phyloP scores from a whole-genome alignment of 2,797 vertebrate genomes.

The Xerus rutilus region DNA sequence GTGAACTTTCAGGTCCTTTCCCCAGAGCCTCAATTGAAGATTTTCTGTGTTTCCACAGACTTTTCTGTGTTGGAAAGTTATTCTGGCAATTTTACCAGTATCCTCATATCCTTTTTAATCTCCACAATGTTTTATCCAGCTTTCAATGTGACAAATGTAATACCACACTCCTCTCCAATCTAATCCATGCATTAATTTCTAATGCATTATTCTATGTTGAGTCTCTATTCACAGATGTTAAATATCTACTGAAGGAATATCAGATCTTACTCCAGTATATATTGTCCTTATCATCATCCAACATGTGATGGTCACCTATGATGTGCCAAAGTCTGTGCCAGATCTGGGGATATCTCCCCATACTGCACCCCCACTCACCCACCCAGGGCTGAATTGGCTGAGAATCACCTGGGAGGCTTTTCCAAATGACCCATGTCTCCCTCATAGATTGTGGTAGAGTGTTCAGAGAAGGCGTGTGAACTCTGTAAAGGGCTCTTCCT shows the following conservation, averaged over 20 bases:
- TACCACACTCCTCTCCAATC: not conserved
- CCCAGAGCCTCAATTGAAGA: not conserved
- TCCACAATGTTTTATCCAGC: not conserved
- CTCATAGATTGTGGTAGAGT: not conserved
- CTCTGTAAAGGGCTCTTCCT: not conserved
- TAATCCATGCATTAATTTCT: not conserved
- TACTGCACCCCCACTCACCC: not conserved
- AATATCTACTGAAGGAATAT: not conserved
- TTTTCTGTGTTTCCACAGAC: not conserved
- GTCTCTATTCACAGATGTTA: not conserved
- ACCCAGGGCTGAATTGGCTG: not conserved
- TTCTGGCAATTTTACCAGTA: not conserved
- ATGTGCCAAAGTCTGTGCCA: not conserved
- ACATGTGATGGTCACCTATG: not conserved
- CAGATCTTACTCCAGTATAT: not conserved
- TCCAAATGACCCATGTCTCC: not conserved
- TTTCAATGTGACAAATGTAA: not conserved
- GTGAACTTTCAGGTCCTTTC: not conserved
- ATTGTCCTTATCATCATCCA: not conserved
- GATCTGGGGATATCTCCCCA: not conserved
- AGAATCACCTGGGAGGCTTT: not conserved
- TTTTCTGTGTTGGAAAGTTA: not conserved
- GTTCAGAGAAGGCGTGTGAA: not conserved
- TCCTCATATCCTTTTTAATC: not conserved
- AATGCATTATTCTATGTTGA: not conserved